Base-by-base conservation (phyloP, 2,888 invertebrate species). In the Protodeltote pygarga region DNA sequence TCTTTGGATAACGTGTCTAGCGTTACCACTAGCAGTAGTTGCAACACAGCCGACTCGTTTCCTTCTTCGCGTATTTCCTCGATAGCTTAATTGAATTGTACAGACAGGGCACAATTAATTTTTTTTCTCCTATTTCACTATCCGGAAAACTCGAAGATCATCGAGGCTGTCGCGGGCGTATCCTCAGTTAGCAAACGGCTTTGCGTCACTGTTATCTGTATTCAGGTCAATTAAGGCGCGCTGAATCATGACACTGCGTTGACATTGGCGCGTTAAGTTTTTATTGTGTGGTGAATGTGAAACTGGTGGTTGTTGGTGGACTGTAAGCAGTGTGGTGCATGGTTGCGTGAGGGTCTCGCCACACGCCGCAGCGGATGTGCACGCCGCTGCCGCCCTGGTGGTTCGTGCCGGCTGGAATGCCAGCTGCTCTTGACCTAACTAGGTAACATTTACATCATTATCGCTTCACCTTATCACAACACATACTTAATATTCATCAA, bases 401-500 rank as follows among this genome's bases (percentile, higher is more conserved):
- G 85, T 81, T 83, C 73, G 81, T 85, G 79, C 81, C 83, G 83
- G 83, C 85, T 90, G 92, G 88, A 92, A 90, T 92, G 91, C 92
- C 91, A 88, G 85, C 89, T 85, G 91, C 91, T 87, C 90, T 92
- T 89, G 91, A 91, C 86, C 86, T 92, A 79, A 88, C 90, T 83
- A 91, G 91, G 91, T 91, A 90, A 77, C 38, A 62, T 68, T 65
- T 53, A 17, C 38, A 60, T 49, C 37, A 42, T 13, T 35, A 57
- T 37, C 33, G 16, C 15, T 51, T 27, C 42, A 40, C 38, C 32
- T 42, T 33, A 49, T 42, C 38, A 47, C 2, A 31, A n/a, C 10
- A 33, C 20, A 15, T 20, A 52, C 32, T 38, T 29, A 48, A 28
- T 44, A 45, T 51, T 39, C 32, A 27, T 41, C 9, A 41, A 34